Evolutionary conservation across 2,888 invertebrate species (phyloP).

Genomic region (Melanchra persicariae): DNA sequence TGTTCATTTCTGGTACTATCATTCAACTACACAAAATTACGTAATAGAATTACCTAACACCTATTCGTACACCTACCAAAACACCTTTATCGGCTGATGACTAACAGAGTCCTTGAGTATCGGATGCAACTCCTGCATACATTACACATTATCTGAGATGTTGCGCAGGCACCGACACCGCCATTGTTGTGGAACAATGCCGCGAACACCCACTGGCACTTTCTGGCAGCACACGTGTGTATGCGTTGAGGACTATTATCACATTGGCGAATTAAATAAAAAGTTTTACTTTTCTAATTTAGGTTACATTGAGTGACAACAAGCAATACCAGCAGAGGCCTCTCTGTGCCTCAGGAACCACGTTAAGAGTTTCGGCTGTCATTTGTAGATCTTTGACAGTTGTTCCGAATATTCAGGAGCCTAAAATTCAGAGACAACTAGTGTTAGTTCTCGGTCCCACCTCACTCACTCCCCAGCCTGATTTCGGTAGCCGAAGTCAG

Average conservation of each 20-base stretch:
- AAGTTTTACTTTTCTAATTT: too few species aligned
- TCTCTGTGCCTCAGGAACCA: too few species aligned
- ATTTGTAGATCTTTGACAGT: too few species aligned
- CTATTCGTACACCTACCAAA: constrained; percentile 65
- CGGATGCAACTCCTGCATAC: constrained; percentile 84
- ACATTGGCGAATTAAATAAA: constrained; percentile 8
- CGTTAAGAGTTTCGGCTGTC: too few species aligned
- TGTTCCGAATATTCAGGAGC: too few species aligned
- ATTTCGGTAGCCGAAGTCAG: too few species aligned
- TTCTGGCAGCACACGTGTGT: constrained; percentile 74
- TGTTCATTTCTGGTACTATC: not conserved
- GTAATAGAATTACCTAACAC: constrained; percentile 38
- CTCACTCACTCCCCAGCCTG: too few species aligned
- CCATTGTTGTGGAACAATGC: constrained; percentile 88
- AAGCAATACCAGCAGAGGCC: too few species aligned
- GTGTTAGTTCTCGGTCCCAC: too few species aligned
- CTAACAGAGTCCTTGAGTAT: constrained; percentile 82
- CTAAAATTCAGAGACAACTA: too few species aligned
- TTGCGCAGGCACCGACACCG: constrained; percentile 78
- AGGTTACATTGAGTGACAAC: too few species aligned
- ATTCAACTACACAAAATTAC: constrained; percentile 5
- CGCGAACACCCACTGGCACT: constrained; percentile 79
- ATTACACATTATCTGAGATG: constrained; percentile 76
- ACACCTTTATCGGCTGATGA: constrained; percentile 66
- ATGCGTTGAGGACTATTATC: constrained; percentile 64